Percentiles rank a stretch among this genome's conserved stretches.
phyloP scores from a whole-genome alignment of 2,888 invertebrate species.

The Epicampocera succincta region DNA sequence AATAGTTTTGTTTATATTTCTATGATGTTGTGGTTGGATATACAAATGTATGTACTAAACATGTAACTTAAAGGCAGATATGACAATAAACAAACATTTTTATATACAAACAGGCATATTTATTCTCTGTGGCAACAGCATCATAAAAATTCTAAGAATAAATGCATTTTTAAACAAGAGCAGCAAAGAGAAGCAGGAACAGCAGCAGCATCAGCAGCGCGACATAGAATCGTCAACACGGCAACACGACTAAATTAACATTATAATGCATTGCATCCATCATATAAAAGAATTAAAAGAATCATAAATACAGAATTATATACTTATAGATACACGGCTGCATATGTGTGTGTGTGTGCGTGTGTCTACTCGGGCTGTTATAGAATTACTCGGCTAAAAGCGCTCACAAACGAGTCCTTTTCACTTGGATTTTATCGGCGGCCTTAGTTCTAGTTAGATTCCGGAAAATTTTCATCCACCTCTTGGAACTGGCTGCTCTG shows the following conservation, averaged over 20 bases:
- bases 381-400: conserved; percentile 3
- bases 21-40: conserved; percentile 31
- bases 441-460: no score
- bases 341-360: background rate
- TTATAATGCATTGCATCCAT: conserved; percentile 50
- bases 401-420: background rate
- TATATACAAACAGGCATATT: background rate
- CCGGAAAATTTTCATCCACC: no score
- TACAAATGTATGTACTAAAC: background rate
- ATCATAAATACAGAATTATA: conserved; percentile 28
- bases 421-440: background rate
- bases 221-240: conserved; percentile 47
- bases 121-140: conserved; percentile 41
- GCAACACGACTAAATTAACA: conserved; percentile 58
- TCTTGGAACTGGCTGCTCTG: no score
- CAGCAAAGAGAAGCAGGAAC: conserved; percentile 3
- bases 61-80: conserved; percentile 17
- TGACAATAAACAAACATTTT: background rate
- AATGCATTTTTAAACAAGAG: conserved; percentile 64
- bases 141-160: conserved; percentile 65
- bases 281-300: conserved; percentile 42
- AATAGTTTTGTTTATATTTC: conserved; percentile 45
- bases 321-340: background rate
- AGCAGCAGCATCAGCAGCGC: conserved; percentile 4
- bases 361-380: background rate